Evolutionary conservation across 2,888 invertebrate species (phyloP).

Genomic region (Rhingia rostrata): DNA sequence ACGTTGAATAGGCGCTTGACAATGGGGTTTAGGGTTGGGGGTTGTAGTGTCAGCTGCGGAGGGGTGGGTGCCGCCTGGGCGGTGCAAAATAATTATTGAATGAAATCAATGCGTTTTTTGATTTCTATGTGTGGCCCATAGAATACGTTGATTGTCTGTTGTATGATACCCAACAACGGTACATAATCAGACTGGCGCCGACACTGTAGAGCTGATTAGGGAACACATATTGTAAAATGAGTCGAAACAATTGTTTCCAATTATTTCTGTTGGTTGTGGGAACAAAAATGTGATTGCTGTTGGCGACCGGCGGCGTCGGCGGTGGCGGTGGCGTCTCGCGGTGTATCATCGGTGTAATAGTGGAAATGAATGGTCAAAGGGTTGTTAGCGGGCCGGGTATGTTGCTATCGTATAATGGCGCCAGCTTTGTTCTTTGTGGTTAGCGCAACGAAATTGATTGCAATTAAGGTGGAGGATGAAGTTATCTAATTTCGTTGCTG

Average conservation of each 20-base stretch:
- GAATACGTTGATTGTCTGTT: conserved; percentile 46
- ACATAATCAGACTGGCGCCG: conserved; percentile 64
- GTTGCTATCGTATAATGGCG: conserved; percentile 46
- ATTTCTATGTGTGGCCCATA: conserved; percentile 48
- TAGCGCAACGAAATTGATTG: conserved; percentile 47
- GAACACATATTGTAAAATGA: conserved; percentile 55
- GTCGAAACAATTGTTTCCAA: conserved; percentile 71
- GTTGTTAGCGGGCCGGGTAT: conserved; percentile 4
- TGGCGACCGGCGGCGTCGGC: background rate
- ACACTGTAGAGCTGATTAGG: conserved; percentile 63
- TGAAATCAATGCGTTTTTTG: conserved; percentile 69
- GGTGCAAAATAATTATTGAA: conserved; percentile 52
- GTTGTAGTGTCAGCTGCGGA: background rate
- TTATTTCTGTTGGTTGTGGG: conserved; percentile 51
- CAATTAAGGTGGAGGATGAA: conserved; percentile 58
- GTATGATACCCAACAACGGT: conserved; percentile 35
- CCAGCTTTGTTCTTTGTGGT: conserved; percentile 66
- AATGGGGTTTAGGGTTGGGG: conserved; percentile 6
- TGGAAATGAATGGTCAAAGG: conserved; percentile 43
- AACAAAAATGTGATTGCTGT: conserved; percentile 39
- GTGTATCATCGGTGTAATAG: conserved; percentile 27
- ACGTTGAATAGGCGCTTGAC: background rate
- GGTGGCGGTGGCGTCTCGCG: conserved; percentile 5
- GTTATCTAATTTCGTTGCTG: conserved; percentile 53
- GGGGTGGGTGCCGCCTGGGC: background rate